Conservation (phyloP, 2,888 invertebrate genomes). For the Eudemis profundana region DNA sequence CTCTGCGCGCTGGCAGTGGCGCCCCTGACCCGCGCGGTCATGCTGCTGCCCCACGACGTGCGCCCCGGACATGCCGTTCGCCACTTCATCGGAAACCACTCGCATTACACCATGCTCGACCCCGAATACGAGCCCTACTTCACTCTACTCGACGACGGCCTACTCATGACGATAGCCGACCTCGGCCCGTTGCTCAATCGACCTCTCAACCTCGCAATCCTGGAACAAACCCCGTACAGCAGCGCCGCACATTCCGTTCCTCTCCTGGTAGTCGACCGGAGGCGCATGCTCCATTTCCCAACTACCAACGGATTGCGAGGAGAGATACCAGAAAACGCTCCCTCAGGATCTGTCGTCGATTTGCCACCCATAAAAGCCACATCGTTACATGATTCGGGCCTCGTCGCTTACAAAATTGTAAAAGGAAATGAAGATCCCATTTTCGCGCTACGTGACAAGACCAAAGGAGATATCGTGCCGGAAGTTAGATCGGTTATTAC, state of each 20-base stretch:
- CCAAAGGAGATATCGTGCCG: conserved; percentile 71
- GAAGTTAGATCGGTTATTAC: conserved; percentile 83
- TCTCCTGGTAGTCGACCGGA: conserved; percentile 92
- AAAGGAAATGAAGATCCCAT: conserved; percentile 90
- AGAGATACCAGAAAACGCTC: conserved; percentile 91
- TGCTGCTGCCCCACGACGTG: conserved; percentile 94
- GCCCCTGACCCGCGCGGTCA: conserved; percentile 72
- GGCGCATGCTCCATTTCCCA: conserved; percentile 92
- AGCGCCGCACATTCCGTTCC: conserved; percentile 92
- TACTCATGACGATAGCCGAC: conserved; percentile 96
- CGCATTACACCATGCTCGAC: conserved; percentile 87
- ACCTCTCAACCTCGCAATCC: conserved; percentile 91
- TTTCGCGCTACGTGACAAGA: conserved; percentile 89
- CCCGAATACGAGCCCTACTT: conserved; percentile 94
- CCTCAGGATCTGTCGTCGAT: conserved; percentile 89
- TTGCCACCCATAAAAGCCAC: conserved; percentile 90
- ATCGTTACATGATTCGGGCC: conserved; percentile 87
- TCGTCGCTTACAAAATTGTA: conserved; percentile 92
- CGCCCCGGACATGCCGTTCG: conserved; percentile 95
- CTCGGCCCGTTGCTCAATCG: conserved; percentile 92
- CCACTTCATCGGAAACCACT: conserved; percentile 87
- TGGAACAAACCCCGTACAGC: conserved; percentile 92
- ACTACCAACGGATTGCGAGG: conserved; percentile 87
- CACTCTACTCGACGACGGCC: conserved; percentile 93
- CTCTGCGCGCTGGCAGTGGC: conserved; percentile 70